Evolutionary conservation across 2,113 vertebrate genomes (phyloP).

Genomic region (Zosterops lateralis): DNA sequence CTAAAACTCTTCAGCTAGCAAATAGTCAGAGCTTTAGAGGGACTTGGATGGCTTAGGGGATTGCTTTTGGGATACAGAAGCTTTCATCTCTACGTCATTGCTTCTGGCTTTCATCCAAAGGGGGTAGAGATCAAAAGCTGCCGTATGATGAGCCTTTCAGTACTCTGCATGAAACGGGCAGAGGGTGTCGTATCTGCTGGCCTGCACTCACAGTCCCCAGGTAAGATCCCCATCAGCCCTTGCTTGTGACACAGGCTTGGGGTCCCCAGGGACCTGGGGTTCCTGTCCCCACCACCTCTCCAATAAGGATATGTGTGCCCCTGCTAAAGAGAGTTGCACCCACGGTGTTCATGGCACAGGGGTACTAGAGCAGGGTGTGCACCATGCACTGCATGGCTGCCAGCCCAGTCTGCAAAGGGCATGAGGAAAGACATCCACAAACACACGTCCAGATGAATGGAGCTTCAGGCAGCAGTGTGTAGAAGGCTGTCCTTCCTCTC

Average conservation of each 20-base stretch:
- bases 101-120: slow-evolving; percentile 42
- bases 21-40: slow-evolving; percentile 57
- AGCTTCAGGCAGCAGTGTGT: neutral
- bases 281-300: neutral
- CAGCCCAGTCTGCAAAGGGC: neutral
- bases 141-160: neutral
- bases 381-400: neutral
- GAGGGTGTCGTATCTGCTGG: accelerated
- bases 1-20: slow-evolving; percentile 55
- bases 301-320: neutral
- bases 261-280: neutral
- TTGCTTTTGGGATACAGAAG: slow-evolving; percentile 63
- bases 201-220: neutral
- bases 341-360: neutral
- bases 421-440: neutral
- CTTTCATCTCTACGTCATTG: slow-evolving; percentile 65
- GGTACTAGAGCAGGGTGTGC: neutral
- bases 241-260: neutral
- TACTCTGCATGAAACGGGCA: accelerated
- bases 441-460: neutral
- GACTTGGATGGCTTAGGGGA: slow-evolving; percentile 61
- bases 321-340: neutral
- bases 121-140: slow-evolving; percentile 32
- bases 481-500: neutral
- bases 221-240: neutral